phyloP scores from a whole-genome alignment of 2,797 vertebrate species.

The Petrocephalus sullivani region DNA sequence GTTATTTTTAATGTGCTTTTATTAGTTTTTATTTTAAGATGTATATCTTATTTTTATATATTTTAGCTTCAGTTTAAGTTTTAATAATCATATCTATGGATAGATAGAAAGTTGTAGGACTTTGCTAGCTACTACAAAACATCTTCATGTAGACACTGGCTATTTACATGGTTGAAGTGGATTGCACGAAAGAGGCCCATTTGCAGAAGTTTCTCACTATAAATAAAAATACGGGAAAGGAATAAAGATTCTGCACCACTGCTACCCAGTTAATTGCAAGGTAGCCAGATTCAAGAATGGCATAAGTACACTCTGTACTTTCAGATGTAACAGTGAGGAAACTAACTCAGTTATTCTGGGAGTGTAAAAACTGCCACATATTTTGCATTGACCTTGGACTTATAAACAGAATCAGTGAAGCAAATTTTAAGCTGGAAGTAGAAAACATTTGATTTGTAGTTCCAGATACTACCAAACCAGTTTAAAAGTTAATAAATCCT shows the following conservation, averaged over 20 bases:
- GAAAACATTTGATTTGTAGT: neutral
- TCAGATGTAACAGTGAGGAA: neutral
- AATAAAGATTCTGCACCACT: neutral
- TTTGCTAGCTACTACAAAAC: neutral
- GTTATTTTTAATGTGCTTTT: neutral
- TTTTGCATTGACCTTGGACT: neutral
- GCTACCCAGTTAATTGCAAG: neutral
- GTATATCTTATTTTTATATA: too few species aligned
- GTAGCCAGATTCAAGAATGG: neutral
- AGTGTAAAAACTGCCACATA: neutral
- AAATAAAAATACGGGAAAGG: neutral
- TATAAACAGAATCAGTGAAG: neutral
- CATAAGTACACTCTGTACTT: neutral
- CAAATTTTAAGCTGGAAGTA: neutral
- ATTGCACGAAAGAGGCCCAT: neutral
- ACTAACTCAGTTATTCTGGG: neutral
- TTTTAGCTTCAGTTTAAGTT: too few species aligned
- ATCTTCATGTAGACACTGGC: neutral
- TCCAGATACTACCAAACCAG: neutral
- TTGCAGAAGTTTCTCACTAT: neutral
- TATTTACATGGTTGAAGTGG: neutral
- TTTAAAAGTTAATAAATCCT: neutral
- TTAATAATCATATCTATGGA: neutral
- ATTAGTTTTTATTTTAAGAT: too few species aligned
- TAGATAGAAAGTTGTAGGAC: neutral